These are phyloP conservation scores for Periophthalmodon schlosseri DNA, from an alignment of 2,113 vertebrate genomes.

Conservation along the genomic window DNA sequence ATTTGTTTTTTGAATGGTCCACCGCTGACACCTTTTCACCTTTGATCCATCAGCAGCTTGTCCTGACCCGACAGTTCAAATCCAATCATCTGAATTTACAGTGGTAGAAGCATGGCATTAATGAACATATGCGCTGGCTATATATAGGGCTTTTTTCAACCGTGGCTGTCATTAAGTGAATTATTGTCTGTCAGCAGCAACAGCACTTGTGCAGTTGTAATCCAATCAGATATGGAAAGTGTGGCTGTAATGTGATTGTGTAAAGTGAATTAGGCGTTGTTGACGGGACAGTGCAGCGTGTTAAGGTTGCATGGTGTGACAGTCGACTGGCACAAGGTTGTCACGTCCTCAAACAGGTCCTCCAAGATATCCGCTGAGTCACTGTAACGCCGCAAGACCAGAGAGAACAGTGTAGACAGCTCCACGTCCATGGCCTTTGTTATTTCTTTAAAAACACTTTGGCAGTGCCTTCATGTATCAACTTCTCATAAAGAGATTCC, in stretches of 20 bases:
- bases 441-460: neutral
- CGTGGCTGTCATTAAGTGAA: slow-evolving; percentile 70
- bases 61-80: slow-evolving; percentile 46
- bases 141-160: slow-evolving; percentile 62
- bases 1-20: neutral
- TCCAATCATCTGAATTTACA: slow-evolving; percentile 48
- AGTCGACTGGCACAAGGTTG: slow-evolving; percentile 58
- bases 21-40: neutral
- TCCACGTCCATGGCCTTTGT: no score
- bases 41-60: slow-evolving; percentile 28
- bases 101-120: slow-evolving; percentile 49
- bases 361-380: slow-evolving; percentile 14
- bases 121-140: slow-evolving; percentile 66
- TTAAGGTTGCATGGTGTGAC: slow-evolving; percentile 47
- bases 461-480: neutral
- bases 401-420: neutral
- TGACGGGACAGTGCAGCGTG: slow-evolving; percentile 57
- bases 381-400: neutral
- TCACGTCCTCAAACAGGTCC: slow-evolving; percentile 35
- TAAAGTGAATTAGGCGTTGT: slow-evolving; percentile 72
- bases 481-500: neutral
- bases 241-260: slow-evolving; percentile 71
- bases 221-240: slow-evolving; percentile 79
- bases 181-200: slow-evolving; percentile 69
- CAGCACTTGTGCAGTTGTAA: slow-evolving; percentile 74